These are phyloP conservation scores for Pantherophis alleghaniensis DNA, from an alignment of 2,797 vertebrate species.

Conservation along the genomic window DNA sequence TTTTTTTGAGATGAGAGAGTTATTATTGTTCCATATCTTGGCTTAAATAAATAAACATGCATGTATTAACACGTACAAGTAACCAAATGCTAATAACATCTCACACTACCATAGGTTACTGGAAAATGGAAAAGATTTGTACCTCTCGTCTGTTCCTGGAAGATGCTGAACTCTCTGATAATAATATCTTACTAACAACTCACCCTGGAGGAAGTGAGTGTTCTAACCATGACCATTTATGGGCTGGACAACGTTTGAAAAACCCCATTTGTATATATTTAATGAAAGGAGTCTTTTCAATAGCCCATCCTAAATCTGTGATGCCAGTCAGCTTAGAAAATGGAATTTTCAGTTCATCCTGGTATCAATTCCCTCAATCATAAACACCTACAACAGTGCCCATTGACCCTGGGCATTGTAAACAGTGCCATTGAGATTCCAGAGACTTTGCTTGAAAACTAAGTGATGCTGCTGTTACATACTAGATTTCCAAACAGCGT, in stretches of 20 bases:
- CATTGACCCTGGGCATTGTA: not conserved
- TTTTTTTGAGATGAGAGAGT: not conserved
- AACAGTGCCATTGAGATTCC: not conserved
- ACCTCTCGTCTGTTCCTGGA: slow-evolving; percentile 86
- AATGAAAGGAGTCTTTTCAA: not conserved
- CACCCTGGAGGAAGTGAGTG: slow-evolving; percentile 97
- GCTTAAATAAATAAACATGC: slow-evolving; percentile 62
- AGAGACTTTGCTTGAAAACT: not conserved
- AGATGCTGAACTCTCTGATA: slow-evolving; percentile 90
- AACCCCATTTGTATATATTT: slow-evolving; percentile 12
- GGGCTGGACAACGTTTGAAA: slow-evolving; percentile 44
- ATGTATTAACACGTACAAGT: slow-evolving; percentile 71
- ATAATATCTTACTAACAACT: slow-evolving; percentile 97
- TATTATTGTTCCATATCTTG: slow-evolving; percentile 46
- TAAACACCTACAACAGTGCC: not conserved
- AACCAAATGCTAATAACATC: slow-evolving; percentile 72
- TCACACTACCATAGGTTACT: slow-evolving; percentile 95
- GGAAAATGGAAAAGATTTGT: slow-evolving; percentile 96
- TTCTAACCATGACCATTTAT: slow-evolving; percentile 67
- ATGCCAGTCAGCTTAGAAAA: not conserved
- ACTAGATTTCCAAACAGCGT: not conserved
- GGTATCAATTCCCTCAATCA: not conserved
- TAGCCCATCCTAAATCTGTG: not conserved
- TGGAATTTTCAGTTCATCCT: not conserved
- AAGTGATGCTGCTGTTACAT: not conserved